These are phyloP conservation scores for Echiichthys vipera DNA, from an alignment of 2,797 vertebrate genomes.

Conservation along the genomic window DNA sequence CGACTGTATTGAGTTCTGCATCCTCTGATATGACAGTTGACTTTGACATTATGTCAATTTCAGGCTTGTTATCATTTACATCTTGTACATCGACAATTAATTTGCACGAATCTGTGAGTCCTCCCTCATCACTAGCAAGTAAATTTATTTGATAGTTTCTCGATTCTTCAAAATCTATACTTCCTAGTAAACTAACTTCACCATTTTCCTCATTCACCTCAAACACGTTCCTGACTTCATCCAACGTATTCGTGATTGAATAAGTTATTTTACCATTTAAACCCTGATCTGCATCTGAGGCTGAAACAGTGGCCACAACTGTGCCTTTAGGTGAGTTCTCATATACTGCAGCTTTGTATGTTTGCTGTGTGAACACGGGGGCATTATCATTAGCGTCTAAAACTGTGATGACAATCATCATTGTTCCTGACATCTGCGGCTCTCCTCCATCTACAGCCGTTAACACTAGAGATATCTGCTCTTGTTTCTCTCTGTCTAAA, in stretches of 20 bases:
- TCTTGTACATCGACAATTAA: constrained; percentile 80
- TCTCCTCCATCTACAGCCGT: constrained; percentile 76
- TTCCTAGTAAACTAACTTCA: constrained; percentile 32
- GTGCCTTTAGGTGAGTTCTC: background rate
- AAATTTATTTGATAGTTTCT: constrained; percentile 69
- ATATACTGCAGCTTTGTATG: background rate
- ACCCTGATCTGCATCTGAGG: background rate
- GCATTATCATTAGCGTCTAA: constrained; percentile 67
- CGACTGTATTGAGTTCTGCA: constrained; percentile 48
- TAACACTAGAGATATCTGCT: constrained; percentile 57
- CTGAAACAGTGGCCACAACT: background rate
- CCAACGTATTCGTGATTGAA: background rate
- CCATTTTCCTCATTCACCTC: constrained; percentile 34
- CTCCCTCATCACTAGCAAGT: constrained; percentile 81
- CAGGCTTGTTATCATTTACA: constrained; percentile 83
- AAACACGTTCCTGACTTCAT: constrained; percentile 26
- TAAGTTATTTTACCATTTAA: background rate
- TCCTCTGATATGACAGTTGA: constrained; percentile 59
- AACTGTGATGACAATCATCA: constrained; percentile 45
- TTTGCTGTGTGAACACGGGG: constrained; percentile 28
- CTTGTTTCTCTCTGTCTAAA: constrained; percentile 73
- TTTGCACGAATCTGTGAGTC: constrained; percentile 74
- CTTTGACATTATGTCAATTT: constrained; percentile 68
- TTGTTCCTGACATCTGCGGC: constrained; percentile 69
- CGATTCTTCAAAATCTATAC: constrained; percentile 66